Conservation (phyloP, 2,797 vertebrate species). For the Pampus argenteus region DNA sequence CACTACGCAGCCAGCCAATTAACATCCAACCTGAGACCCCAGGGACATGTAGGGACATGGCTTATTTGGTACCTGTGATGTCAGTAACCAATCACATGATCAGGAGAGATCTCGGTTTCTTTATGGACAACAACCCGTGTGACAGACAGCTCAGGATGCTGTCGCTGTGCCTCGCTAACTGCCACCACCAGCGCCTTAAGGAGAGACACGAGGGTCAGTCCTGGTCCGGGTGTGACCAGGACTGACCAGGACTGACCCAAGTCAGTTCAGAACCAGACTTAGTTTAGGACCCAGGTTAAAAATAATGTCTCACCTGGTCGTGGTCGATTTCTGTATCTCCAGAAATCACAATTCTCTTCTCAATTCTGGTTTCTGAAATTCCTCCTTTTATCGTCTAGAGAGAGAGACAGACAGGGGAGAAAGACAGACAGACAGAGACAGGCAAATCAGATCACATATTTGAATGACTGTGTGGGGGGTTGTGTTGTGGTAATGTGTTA, state of each 20-base stretch:
- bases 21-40: conserved; percentile 10
- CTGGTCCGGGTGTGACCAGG: not conserved
- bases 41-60: not conserved
- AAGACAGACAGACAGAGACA: not conserved
- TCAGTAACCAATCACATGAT: conserved; percentile 74
- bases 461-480: not conserved
- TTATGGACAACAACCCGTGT: conserved; percentile 96
- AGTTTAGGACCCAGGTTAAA: not conserved
- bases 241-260: not conserved
- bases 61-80: conserved; percentile 72
- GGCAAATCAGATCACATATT: not conserved
- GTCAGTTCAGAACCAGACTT: not conserved
- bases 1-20: conserved; percentile 40
- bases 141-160: conserved; percentile 96
- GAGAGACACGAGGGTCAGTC: conserved; percentile 46
- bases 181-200: conserved; percentile 89
- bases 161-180: conserved; percentile 92
- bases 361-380: conserved; percentile 95
- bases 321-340: conserved; percentile 96
- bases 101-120: conserved; percentile 92
- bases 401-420: conserved; percentile 3
- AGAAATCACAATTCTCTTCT: conserved; percentile 98
- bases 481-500: not conserved
- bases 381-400: conserved; percentile 93
- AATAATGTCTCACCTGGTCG: conserved; percentile 87